Evolutionary conservation across 2,888 invertebrate species (phyloP), one percentile per base, ranked within the genome.

Genomic region (Acanthacorydalis orientalis): DNA sequence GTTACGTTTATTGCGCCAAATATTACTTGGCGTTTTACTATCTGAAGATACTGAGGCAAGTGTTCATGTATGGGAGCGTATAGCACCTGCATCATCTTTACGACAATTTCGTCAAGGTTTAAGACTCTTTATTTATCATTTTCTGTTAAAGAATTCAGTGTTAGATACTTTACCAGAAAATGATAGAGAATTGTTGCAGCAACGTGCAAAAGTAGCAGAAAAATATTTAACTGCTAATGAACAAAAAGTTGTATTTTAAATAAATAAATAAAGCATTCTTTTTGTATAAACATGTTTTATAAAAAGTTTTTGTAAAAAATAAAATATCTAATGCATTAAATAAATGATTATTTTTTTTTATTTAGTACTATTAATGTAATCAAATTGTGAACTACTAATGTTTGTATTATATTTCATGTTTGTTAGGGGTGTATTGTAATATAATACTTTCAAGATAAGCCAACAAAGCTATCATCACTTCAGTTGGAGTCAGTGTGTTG

Each of bases 111-210:
- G 86, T 47, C 90, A 91, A 60, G 85, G 89, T 54, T 65, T 93
- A 3, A 69, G 83, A 41, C 65, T 93, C 8, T 93, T 93, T 60
- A 79, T 93, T 59, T 83, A 81, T 59, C 90, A 91, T 63, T 93
- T 93, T 57, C 64, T 93, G 16, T 60, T 90, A 2, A 79, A 75
- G 56, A 77, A 78, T 56, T 67, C 75, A 4, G 74, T 73, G 4
- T 67, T 68, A 12, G 69, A 69, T 31, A 63, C 62, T 7, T 50
- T 68, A 39, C 54, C 63, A 33, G 65, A 68, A 1, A 65, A 70
- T 1, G 65, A 78, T 51, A 63, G 68, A 51, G 52, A 59, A 31
- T 56, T 74, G 44, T 58, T 83, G 42, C 65, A 73, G 52, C 67
- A 38, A 16, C 16, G 46, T 4, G 15, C 32, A 12, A 39, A 37